Evolutionary conservation across 2,888 invertebrate species (phyloP), one percentile per base, ranked within the genome.

Genomic region (Campoletis raptor): DNA sequence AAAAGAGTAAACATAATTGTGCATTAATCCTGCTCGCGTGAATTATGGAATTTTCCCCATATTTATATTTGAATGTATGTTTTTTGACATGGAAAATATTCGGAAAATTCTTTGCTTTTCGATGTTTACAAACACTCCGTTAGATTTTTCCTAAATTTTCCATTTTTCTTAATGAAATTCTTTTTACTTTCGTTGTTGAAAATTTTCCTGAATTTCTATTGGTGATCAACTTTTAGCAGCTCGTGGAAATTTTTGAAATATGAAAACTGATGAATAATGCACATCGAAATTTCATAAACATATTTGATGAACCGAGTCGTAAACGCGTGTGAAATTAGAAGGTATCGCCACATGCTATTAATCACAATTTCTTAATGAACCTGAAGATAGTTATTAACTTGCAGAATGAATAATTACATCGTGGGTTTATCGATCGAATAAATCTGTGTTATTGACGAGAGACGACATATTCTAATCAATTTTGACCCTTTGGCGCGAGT

Each of bases 391-490:
- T 74, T 6, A 36, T 76, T 54, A 82, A 42, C 21, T 36, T 48
- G n/a, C 45, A 36, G 67, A 30, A n/a, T n/a, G n/a, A 15, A 30
- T 45, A n/a, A 69, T 57, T 10, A 72, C 57, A 15, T 69, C 5
- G 15, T 21, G 54, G 9, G 21, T n/a, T 37, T 52, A 24, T 52
- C 77, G 40, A 48, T 48, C 40, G 52, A 78, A 67, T 61, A n/a
- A 78, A 78, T 21, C 3, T 2, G 21, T 18, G 52, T 67, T 10
- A 67, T 78, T 52, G 52, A 78, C 67, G 52, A 78, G 36, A 18
- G 21, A 15, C 48, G 66, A 78, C 67, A 67, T 18, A 57, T 54
- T 78, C 52, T 18, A 37, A 79, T 79, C n/a, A 18, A 37, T 67
- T 21, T 67, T 37, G 9, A 8, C 10, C 66, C 77, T 37, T 37